Base-by-base conservation (phyloP, 2,888 invertebrate genomes). In the Ceriagrion tenellum region DNA sequence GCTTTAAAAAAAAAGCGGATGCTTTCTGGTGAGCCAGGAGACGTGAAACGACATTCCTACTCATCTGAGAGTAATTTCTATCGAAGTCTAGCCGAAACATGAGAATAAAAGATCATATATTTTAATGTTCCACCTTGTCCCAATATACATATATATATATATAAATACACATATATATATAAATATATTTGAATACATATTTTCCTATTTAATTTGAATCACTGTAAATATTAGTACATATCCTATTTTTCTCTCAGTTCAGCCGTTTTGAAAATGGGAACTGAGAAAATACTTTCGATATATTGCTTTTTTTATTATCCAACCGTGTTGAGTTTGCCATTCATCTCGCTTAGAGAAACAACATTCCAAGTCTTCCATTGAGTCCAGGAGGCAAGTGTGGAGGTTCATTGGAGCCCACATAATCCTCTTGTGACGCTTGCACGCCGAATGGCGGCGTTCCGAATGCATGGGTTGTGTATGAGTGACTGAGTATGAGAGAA, bases 301-400 rank as follows among this genome's bases (percentile, higher is more conserved):
- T 93, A 56, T 91, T 40, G n/a, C 47, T 55, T 93, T 40, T 47
- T 74, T 93, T 93, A n/a, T 69, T 69, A 55, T 35, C 23, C n/a
- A n/a, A 69, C 47, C n/a, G 23, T 26, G 69, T 93, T 93, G 47
- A 74, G 69, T 93, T 93, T 69, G 47, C 69, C 93, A 74, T 93
- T 93, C 93, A 47, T 93, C 93, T 93, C 93, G 93, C 69, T 47
- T 47, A 10, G 93, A 93, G 93, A 93, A 93, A 74, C 93, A 93
- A 93, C 93, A 74, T 93, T 93, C 93, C 93, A 93, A 16, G 93
- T 93, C 93, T 93, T 93, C 93, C 93, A 93, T 69, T n/a, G 47
- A 35, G 47, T 35, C 40, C 69, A n/a, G 40, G 47, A n/a, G 26
- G 55, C 23, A 10, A 0, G 40, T 26, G 47, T 63, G 35, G 55